These are phyloP conservation scores for Theonella swinhoei DNA, from an alignment of 37 sponge, comb jelly and placozoan genomes.

Conservation along the genomic window DNA sequence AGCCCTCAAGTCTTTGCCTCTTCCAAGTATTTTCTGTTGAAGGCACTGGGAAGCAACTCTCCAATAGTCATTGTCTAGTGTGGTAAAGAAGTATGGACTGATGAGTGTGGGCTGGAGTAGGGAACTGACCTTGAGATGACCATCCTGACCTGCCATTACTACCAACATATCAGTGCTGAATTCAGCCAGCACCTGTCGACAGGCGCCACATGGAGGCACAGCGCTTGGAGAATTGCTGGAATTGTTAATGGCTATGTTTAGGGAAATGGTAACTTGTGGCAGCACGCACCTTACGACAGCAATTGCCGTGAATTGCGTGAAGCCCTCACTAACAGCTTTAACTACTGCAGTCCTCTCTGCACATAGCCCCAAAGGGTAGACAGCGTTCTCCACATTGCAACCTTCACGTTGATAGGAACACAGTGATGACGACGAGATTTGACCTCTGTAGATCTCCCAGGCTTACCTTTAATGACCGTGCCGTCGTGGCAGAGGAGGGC, in stretches of 20 bases:
- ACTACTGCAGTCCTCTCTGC: slow-evolving; percentile 87
- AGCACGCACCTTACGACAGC: slow-evolving; percentile 82
- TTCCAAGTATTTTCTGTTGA: slow-evolving; percentile 35
- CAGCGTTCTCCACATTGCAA: slow-evolving; percentile 95
- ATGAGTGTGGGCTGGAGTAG: background rate
- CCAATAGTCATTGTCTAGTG: background rate
- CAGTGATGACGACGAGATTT: too few species aligned
- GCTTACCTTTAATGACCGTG: slow-evolving; percentile 62
- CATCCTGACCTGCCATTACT: slow-evolving; percentile 41
- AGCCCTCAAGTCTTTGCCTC: background rate
- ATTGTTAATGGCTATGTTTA: too few species aligned
- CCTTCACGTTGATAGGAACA: slow-evolving; percentile 46
- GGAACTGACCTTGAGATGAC: background rate
- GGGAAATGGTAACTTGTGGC: too few species aligned
- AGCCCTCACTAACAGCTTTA: slow-evolving; percentile 94
- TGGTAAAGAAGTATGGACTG: background rate
- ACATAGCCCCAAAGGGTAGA: slow-evolving; percentile 76
- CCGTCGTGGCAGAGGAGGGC: slow-evolving; percentile 73
- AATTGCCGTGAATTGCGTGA: slow-evolving; percentile 63
- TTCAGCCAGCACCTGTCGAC: slow-evolving; percentile 86
- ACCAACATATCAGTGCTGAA: slow-evolving; percentile 62
- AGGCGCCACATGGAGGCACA: slow-evolving; percentile 83
- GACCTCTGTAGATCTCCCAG: too few species aligned
- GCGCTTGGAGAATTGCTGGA: slow-evolving; percentile 1
- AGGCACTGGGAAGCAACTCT: slow-evolving; percentile 61